Base-by-base conservation (phyloP, 1,140 invertebrate species). In the Bemisia tabaci region DNA sequence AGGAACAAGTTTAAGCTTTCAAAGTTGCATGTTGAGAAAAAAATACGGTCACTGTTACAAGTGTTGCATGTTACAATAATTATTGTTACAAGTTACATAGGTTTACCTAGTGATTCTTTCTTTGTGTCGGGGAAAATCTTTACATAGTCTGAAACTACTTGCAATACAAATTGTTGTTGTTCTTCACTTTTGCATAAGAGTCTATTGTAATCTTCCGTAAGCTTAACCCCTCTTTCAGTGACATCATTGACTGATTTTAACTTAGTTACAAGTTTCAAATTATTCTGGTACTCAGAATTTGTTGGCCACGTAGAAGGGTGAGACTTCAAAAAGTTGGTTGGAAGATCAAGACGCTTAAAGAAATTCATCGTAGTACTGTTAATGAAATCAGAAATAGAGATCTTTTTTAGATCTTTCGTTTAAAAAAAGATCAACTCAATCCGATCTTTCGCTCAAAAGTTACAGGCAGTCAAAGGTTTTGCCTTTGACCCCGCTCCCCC, bases 191-290 rank as follows among this genome's bases (percentile, higher is more conserved):
- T 65, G 2, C 25, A 59, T 12, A 60, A 60, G 22, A 59, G 59
- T 59, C 60, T 22, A 12, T 58, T 65, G 2, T 39, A 65, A 61
- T 77, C 74, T 69, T 75, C 69, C 2, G 70, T 70, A 22, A 73
- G 48, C 59, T 69, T 64, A 17, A 74, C 64, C 23, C 68, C 70
- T 69, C 71, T 68, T 71, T 74, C 73, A 2, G 69, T 71, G 2
- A 66, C 59, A 67, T 72, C 68, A 65, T 73, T 74, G 0, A 74
- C 68, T 27, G 71, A 70, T 63, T 67, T 68, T 26, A 72, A 25
- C 17, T 67, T 12, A 26, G 70, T 71, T 33, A 71, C 68, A 63
- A 71, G 69, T 70, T 69, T 33, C 27, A 71, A 70, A 33, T 68
- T 68, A 12, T 23, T n/a, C 17, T 64, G 23, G 17, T 63, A 64